These are phyloP conservation scores for Drosophila pegasa DNA, from an alignment of 2,888 invertebrate genomes.

Conservation along the genomic window DNA sequence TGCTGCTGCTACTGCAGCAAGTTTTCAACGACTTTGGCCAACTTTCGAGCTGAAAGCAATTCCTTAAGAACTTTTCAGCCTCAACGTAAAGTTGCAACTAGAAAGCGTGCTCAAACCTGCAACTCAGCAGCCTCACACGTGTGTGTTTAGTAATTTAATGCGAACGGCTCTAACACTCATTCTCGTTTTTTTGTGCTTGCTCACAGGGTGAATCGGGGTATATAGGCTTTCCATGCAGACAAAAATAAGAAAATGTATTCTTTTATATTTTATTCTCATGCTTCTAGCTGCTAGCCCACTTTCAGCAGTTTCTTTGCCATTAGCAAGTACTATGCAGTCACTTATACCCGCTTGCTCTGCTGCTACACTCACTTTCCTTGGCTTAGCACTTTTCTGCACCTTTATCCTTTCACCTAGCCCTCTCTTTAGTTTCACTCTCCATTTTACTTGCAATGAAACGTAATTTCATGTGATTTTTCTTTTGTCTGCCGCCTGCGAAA, in stretches of 20 bases:
- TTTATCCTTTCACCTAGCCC: slow-evolving; percentile 15
- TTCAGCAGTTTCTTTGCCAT: not conserved
- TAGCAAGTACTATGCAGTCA: not conserved
- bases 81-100: slow-evolving; percentile 31
- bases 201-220: not conserved
- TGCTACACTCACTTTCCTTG: not conserved
- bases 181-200: not conserved
- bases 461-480: slow-evolving; percentile 71
- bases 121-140: slow-evolving; percentile 57
- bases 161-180: slow-evolving; percentile 8
- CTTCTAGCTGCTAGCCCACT: too few relatives aligned
- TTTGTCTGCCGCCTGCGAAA: slow-evolving; percentile 52
- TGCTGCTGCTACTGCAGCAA: slow-evolving; percentile 27
- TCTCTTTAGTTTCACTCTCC: slow-evolving; percentile 28
- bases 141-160: slow-evolving; percentile 50
- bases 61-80: slow-evolving; percentile 53
- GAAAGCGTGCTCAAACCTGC: slow-evolving; percentile 28
- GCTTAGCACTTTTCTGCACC: slow-evolving; percentile 13
- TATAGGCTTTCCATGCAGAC: not conserved
- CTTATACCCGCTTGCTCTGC: not conserved
- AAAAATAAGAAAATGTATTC: not conserved
- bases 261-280: not conserved
- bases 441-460: slow-evolving; percentile 61
- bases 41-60: slow-evolving; percentile 72
- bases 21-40: slow-evolving; percentile 75